These are phyloP conservation scores for Plutella xylostella DNA, from an alignment of 2,888 invertebrate genomes.

Conservation along the genomic window DNA sequence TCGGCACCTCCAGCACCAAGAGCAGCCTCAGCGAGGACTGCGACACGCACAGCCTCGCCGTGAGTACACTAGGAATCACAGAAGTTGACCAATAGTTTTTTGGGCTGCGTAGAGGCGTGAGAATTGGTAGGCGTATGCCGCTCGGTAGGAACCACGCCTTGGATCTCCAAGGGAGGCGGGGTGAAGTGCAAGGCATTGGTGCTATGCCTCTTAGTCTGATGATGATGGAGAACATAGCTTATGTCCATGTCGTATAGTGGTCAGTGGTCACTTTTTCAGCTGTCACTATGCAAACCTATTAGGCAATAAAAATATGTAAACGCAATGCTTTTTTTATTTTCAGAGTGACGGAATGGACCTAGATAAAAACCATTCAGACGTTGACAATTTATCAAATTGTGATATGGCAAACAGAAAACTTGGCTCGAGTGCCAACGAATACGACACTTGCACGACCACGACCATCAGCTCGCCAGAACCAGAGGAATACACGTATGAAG, in stretches of 20 bases:
- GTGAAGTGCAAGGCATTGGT: too few species aligned
- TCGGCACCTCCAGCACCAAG: slow-evolving; percentile 75
- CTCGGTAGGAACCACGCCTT: too few species aligned
- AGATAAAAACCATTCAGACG: slow-evolving; percentile 64
- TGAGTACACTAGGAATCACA: slow-evolving; percentile 51
- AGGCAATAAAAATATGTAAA: too few species aligned
- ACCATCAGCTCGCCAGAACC: slow-evolving; percentile 77
- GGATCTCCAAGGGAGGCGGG: too few species aligned
- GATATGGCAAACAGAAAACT: slow-evolving; percentile 53
- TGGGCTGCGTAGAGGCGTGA: too few species aligned
- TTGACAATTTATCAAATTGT: slow-evolving; percentile 60
- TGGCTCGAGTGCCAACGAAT: slow-evolving; percentile 68
- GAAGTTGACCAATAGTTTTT: too few species aligned
- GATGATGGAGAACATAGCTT: too few species aligned
- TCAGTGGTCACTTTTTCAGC: too few species aligned
- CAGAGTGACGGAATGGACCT: slow-evolving; percentile 74
- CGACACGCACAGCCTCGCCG: slow-evolving; percentile 73
- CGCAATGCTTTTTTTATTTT: slow-evolving; percentile 25
- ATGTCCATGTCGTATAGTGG: too few species aligned
- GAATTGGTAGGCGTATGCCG: too few species aligned
- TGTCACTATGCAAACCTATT: too few species aligned
- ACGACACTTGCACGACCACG: slow-evolving; percentile 77
- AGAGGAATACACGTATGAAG: slow-evolving; percentile 88
- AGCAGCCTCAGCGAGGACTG: slow-evolving; percentile 75
- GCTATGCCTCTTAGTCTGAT: too few species aligned